Evolutionary conservation across 2,113 vertebrate species (phyloP), one percentile per base, ranked within the genome.

Genomic region (Ochotona princeps): DNA sequence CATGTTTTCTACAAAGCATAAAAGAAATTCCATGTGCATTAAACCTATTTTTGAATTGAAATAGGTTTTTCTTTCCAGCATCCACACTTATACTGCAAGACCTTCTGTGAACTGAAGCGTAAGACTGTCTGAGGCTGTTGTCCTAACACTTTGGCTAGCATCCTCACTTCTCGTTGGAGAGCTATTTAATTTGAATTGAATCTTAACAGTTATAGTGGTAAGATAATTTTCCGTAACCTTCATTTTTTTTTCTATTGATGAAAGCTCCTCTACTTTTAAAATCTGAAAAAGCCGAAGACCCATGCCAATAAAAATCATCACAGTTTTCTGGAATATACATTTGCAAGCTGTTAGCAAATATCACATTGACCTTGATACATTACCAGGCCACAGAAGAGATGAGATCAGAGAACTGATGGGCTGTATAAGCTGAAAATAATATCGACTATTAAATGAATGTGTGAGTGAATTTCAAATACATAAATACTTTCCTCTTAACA

Each of bases 31-130:
- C 23, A 61, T 38, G 66, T 67, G 76, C 87, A 93, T 94, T 75
- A 91, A 96, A 57, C 75, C 60, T 30, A 86, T 94, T 83, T 94
- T 94, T 94, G 92, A 94, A 87, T 49, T 21, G n/a, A 92, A 96
- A 82, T 81, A 83, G 15, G 20, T 57, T 82, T 95, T 96, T 83
- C 67, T 84, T 63, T 91, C 44, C 30, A 70, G 89, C 60, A 94
- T 84, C 63, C 90, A 75, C 88, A 93, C 23, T 70, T 83, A 94
- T 54, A 51, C 82, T 17, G 60, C 65, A 90, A 87, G 69, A 30
- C 79, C 51, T 92, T 87, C 60, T 94, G 47, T 75, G 83, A 89
- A 60, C 18, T 87, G 87, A 87, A 92, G 96, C 93, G 89, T 87
- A 92, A 93, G 57, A 4, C 57, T 84, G 23, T 69, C 76, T 82